These are phyloP conservation scores for Lepeophtheirus nordmannii DNA, from an alignment of 2,888 invertebrate species.

Conservation along the genomic window DNA sequence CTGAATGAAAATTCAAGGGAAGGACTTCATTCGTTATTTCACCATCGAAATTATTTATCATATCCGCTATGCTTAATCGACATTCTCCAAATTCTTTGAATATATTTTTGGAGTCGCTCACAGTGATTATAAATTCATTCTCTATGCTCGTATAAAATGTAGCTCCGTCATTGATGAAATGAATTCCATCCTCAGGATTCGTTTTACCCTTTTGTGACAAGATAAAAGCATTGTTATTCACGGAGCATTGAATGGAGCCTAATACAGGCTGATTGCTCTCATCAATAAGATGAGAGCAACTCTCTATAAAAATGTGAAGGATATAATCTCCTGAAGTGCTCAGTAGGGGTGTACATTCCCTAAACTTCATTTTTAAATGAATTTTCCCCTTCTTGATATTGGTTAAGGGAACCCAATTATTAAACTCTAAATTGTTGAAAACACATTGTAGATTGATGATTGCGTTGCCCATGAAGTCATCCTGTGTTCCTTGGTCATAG, in stretches of 20 bases:
- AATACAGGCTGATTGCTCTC: not conserved
- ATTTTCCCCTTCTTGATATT: constrained; percentile 12
- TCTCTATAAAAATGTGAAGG: not conserved
- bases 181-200: not conserved
- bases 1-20: not conserved
- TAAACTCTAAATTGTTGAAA: not conserved
- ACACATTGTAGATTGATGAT: not conserved
- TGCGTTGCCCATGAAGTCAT: constrained; percentile 14
- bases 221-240: not conserved
- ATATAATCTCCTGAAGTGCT: not conserved
- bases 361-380: not conserved
- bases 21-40: not conserved
- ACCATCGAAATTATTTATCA: not conserved
- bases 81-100: not conserved
- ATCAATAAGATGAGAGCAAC: not conserved
- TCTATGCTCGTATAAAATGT: not conserved
- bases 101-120: not conserved
- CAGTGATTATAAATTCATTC: not conserved
- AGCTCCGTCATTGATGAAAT: not conserved
- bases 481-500: constrained; percentile 1
- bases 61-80: not conserved
- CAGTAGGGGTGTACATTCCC: not conserved
- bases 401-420: constrained; percentile 4
- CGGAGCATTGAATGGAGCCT: not conserved
- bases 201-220: not conserved